Base-by-base conservation (phyloP, 2,113 vertebrate species). In the Enhydra lutris region DNA sequence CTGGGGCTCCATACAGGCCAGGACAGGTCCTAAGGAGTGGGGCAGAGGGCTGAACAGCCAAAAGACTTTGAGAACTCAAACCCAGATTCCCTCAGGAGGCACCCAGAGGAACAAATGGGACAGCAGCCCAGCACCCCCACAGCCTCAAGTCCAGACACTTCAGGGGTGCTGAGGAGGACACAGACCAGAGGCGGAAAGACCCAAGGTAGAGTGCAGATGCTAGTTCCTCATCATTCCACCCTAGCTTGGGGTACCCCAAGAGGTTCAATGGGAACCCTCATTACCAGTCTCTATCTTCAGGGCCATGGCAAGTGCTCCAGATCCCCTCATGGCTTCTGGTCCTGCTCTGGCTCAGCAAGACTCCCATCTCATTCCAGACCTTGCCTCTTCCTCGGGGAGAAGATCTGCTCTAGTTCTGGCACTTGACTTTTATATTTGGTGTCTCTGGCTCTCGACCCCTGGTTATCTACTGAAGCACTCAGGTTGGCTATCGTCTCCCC, bases 71-170 rank as follows among this genome's bases (percentile, higher is more conserved):
- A 63, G 24, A 39, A 79, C 8, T n/a, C 52, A 65, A 34, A 50
- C 12, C 71, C 15, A 79, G 31, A 67, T 23, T 20, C 87, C 6
- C 31, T 50, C 17, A 47, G 36, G 26, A 93, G 5, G 23, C 69
- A 3, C 29, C 73, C 29, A 20, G 14, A 55, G 21, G n/a, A 79
- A 61, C 45, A 82, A 52, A 50, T 4, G n/a, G 50, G 13, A 20
- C 20, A 1, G n/a, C 7, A 6, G 57, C n/a, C 24, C 10, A 91
- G 57, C 15, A 59, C 84, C 8, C 26, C 0, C 2, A 26, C 1
- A 55, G 23, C 42, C 47, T 39, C 45, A 59, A 14, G 63, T 29
- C n/a, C 39, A 50, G 82, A 92, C 5, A 42, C 31, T 59, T 65
- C 23, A 55, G 79, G 31, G 20, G 67, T 8, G 31, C 79, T 29